Conservation (phyloP, 2,797 vertebrate species). For the Pseudopleuronectes americanus region DNA sequence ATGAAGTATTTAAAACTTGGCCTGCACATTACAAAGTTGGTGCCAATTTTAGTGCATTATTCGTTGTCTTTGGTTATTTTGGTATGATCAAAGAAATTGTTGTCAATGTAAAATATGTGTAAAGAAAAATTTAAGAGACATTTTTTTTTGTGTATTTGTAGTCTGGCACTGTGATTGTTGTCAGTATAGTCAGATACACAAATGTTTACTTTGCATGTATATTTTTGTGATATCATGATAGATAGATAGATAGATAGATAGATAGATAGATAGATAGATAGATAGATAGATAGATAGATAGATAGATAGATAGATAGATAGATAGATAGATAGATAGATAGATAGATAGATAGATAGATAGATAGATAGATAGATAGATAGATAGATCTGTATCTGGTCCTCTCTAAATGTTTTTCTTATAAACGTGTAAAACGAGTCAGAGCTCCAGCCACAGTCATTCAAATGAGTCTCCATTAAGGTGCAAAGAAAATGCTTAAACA, state of each 20-base stretch:
- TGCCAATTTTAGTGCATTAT: too few relatives aligned
- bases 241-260: neutral
- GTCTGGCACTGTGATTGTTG: too few relatives aligned
- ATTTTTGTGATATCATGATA: too few relatives aligned
- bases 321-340: conserved; percentile 1
- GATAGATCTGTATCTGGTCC: conserved; percentile 18
- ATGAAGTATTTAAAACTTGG: neutral
- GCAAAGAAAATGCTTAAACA: conserved; percentile 33
- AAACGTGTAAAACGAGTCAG: conserved; percentile 50
- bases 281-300: neutral
- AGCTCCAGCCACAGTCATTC: conserved; percentile 64
- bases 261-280: neutral
- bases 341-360: conserved; percentile 2
- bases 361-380: too few relatives aligned
- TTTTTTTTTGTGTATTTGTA: too few relatives aligned
- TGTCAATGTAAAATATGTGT: too few relatives aligned
- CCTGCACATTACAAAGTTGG: too few relatives aligned
- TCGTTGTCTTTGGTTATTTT: too few relatives aligned
- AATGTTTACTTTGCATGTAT: too few relatives aligned
- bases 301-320: neutral
- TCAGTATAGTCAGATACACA: too few relatives aligned
- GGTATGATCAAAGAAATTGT: too few relatives aligned
- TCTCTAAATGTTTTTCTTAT: conserved; percentile 44
- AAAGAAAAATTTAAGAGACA: too few relatives aligned
- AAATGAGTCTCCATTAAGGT: conserved; percentile 36